A percentile compares a stretch with the other conserved stretches of the same genome.
phyloP scores from a whole-genome alignment of 2,797 vertebrate species.

The Xiphophorus birchmanni region DNA sequence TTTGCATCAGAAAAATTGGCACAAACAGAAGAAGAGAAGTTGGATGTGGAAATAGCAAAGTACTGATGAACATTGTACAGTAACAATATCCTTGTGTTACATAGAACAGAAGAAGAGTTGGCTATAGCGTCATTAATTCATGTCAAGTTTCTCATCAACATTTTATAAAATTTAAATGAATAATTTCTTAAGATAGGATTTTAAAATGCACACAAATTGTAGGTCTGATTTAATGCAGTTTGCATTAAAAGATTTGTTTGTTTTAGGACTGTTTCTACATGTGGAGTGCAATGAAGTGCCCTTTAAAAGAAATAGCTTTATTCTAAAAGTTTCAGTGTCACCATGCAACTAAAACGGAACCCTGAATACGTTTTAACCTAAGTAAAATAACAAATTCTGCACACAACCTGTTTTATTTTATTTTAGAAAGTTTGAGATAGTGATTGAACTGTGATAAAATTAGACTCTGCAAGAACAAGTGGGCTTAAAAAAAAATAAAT shows the following conservation, averaged over 20 bases:
- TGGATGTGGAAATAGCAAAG: neutral
- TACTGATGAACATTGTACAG: neutral
- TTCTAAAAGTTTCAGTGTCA: too few relatives aligned
- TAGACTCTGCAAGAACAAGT: neutral
- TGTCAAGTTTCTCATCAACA: neutral
- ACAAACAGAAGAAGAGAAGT: neutral
- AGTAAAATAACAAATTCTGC: neutral
- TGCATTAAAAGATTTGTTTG: neutral
- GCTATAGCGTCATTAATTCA: neutral
- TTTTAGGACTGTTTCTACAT: neutral
- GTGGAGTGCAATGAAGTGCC: neutral
- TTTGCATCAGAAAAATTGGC: neutral
- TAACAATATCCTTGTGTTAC: neutral
- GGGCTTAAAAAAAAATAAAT: neutral
- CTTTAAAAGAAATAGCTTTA: too few relatives aligned
- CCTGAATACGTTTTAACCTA: neutral
- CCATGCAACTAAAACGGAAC: neutral
- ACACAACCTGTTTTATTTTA: neutral
- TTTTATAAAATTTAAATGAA: neutral
- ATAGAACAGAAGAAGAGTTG: neutral
- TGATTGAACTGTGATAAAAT: too few relatives aligned
- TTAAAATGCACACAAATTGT: neutral
- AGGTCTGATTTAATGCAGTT: neutral
- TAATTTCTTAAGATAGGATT: neutral
- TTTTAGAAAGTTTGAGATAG: too few relatives aligned